Conservation (phyloP, 2,888 invertebrate genomes). For the Nephrotoma flavescens region DNA sequence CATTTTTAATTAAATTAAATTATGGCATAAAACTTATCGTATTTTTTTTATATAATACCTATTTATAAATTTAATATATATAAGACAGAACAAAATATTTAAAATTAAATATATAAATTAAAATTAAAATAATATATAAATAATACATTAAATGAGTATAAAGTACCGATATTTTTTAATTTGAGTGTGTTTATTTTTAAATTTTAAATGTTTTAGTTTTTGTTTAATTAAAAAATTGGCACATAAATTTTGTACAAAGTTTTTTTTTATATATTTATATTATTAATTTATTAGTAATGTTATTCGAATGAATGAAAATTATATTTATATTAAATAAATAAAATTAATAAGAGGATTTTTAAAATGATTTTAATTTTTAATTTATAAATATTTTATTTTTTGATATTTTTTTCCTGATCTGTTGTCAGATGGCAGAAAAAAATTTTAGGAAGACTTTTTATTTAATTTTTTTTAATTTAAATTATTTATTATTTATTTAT, state of each 20-base stretch:
- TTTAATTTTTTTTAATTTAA: not conserved
- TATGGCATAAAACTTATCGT: not conserved
- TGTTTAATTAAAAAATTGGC: not conserved
- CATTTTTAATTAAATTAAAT: not conserved
- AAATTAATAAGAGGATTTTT: not conserved
- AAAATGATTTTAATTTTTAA: not conserved
- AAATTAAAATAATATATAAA: not conserved
- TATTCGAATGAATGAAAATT: not conserved
- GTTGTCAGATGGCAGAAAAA: not conserved
- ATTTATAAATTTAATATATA: not conserved
- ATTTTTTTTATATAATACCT: not conserved
- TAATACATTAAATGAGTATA: not conserved
- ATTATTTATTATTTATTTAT: not conserved
- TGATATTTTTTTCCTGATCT: not conserved
- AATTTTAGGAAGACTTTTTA: not conserved
- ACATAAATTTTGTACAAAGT: slow-evolving; percentile 4
- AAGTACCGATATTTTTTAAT: not conserved
- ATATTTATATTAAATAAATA: not conserved
- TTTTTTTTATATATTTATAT: not conserved
- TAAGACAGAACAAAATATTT: not conserved
- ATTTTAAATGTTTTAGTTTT: not conserved
- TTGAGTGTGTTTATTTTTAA: not conserved
- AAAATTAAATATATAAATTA: not conserved
- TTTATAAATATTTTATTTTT: not conserved
- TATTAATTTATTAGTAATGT: not conserved